phyloP scores from a whole-genome alignment of 2,888 invertebrate species.

The Rhamphomyia laevipes region DNA sequence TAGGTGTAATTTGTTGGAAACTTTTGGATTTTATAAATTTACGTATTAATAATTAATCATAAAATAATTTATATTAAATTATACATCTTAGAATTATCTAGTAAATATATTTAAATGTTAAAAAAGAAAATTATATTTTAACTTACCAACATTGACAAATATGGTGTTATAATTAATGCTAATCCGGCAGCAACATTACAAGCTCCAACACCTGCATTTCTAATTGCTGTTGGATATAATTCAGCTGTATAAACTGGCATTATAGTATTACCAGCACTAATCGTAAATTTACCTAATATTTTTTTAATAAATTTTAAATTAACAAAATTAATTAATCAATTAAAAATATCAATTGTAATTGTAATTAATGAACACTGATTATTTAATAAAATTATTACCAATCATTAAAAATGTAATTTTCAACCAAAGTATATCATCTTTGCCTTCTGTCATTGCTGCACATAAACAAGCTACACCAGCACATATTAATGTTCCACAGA shows the following conservation, averaged over 20 bases:
- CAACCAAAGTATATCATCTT: conserved; percentile 49
- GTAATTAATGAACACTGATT: too few species aligned
- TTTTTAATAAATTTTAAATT: not conserved
- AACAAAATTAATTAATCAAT: conserved; percentile 1
- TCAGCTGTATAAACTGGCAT: conserved; percentile 66
- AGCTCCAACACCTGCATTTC: conserved; percentile 60
- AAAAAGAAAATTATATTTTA: too few species aligned
- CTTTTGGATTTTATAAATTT: too few species aligned
- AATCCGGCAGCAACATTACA: conserved; percentile 66
- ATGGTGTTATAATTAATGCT: conserved; percentile 62
- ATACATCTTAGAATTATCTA: too few species aligned
- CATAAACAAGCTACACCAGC: conserved; percentile 61
- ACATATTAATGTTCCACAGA: conserved; percentile 53
- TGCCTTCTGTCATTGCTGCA: conserved; percentile 42
- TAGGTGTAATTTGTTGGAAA: too few species aligned
- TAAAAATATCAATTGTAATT: not conserved
- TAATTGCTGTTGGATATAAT: conserved; percentile 56
- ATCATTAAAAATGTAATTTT: conserved; percentile 65
- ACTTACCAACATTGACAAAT: conserved; percentile 63
- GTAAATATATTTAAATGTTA: too few species aligned
- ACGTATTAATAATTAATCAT: too few species aligned
- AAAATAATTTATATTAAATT: too few species aligned
- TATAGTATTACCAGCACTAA: conserved; percentile 67
- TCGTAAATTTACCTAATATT: conserved; percentile 60
- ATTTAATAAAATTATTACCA: conserved; percentile 36